These are phyloP conservation scores for Sula dactylatra DNA, from an alignment of 2,113 vertebrate species.

Conservation along the genomic window DNA sequence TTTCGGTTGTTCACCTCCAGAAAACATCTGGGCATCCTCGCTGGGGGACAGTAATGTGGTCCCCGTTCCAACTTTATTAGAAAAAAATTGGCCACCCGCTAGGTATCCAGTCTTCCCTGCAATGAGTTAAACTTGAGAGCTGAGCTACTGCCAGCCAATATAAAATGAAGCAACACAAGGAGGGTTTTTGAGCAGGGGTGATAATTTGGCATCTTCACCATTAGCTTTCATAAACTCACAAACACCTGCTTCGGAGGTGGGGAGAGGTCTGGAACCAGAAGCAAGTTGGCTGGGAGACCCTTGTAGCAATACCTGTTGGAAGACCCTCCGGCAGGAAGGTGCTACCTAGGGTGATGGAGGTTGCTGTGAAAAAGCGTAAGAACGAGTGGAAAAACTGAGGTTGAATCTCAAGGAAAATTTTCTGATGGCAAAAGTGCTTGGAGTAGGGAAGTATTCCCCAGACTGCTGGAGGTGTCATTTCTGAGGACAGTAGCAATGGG, in stretches of 20 bases:
- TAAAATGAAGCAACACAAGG: background rate
- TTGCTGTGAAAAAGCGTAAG: background rate
- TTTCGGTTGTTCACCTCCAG: background rate
- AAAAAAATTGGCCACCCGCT: background rate
- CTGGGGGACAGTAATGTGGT: too few species aligned
- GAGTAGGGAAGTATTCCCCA: background rate
- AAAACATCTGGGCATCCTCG: accelerated
- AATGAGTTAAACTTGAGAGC: background rate
- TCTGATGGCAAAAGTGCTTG: background rate
- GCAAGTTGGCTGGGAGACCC: too few species aligned
- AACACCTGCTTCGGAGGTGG: too few species aligned
- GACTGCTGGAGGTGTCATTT: background rate
- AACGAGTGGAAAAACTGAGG: background rate
- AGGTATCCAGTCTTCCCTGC: too few species aligned
- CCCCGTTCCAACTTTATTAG: background rate
- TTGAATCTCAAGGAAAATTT: background rate
- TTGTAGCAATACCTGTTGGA: background rate
- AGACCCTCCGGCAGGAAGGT: background rate
- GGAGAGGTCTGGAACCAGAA: background rate
- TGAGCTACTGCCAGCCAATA: background rate
- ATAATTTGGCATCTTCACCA: background rate
- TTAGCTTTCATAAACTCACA: background rate
- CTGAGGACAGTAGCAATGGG: background rate
- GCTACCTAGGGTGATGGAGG: background rate
- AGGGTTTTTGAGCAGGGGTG: background rate